Conservation (phyloP, 2,888 invertebrate species). For the Drosophila lacicola region DNA sequence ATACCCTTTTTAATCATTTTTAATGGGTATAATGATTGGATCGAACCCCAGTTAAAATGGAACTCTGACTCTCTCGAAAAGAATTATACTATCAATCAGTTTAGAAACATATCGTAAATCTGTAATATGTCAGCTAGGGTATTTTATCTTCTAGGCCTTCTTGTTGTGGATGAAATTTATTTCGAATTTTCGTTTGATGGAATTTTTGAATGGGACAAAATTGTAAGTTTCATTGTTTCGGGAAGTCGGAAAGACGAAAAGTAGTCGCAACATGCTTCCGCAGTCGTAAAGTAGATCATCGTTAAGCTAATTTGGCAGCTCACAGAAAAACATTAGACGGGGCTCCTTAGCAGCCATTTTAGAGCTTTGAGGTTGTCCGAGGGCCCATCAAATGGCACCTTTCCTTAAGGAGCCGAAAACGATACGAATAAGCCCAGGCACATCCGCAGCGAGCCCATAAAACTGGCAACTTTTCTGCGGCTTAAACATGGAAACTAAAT, state of each 20-base stretch:
- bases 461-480: conserved; percentile 28
- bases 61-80: no score
- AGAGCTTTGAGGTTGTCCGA: neutral
- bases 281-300: conserved; percentile 51
- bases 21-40: no score
- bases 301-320: conserved; percentile 55
- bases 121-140: neutral
- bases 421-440: conserved; percentile 3
- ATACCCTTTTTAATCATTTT: no score
- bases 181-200: conserved; percentile 20
- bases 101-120: no score
- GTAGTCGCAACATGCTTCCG: conserved; percentile 22
- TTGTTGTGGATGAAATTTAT: conserved; percentile 27
- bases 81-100: no score
- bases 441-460: conserved; percentile 38
- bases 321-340: conserved; percentile 32
- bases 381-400: conserved; percentile 42
- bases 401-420: conserved; percentile 19
- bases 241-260: neutral
- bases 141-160: neutral
- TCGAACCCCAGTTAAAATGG: no score
- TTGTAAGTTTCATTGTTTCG: neutral
- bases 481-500: conserved; percentile 26
- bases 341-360: conserved; percentile 32
- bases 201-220: neutral